Conservation (phyloP, 2,888 invertebrate genomes). For the Macrosoma leucophasiata region DNA sequence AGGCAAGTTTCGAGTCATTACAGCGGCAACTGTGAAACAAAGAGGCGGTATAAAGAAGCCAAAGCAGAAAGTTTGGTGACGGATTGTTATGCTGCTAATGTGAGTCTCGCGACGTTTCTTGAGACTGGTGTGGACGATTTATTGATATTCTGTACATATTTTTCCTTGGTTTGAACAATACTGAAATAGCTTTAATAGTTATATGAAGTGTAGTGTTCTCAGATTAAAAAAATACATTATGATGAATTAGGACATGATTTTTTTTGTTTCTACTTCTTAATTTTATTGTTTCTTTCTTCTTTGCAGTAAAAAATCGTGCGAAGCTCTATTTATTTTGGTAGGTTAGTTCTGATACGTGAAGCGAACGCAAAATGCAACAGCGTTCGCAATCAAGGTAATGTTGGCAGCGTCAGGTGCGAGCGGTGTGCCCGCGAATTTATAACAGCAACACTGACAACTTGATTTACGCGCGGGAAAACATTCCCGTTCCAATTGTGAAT, state of each 20-base stretch:
- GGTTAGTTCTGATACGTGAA: slow-evolving; percentile 34
- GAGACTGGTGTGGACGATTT: no score
- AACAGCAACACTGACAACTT: slow-evolving; percentile 66
- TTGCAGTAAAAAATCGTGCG: no score
- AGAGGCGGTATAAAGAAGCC: slow-evolving; percentile 42
- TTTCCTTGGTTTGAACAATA: no score
- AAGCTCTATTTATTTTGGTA: slow-evolving; percentile 27
- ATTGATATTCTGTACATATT: no score
- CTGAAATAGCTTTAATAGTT: no score
- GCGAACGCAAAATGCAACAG: slow-evolving; percentile 47
- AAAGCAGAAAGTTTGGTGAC: slow-evolving; percentile 44
- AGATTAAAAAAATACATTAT: no score
- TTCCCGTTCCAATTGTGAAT: slow-evolving; percentile 52
- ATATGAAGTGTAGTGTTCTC: no score
- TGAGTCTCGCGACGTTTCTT: no score
- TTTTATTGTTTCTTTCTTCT: no score
- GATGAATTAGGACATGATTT: no score
- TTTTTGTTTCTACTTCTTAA: no score
- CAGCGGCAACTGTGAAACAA: slow-evolving; percentile 39
- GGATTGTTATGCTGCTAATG: no score
- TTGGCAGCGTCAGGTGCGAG: slow-evolving; percentile 60
- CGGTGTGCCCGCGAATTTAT: slow-evolving; percentile 60
- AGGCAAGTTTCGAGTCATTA: slow-evolving; percentile 52
- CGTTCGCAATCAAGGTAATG: slow-evolving; percentile 66
- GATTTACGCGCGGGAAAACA: slow-evolving; percentile 59